These are phyloP conservation scores for Forbesichthys agassizii DNA, from an alignment of 2,113 vertebrate genomes.

Conservation along the genomic window DNA sequence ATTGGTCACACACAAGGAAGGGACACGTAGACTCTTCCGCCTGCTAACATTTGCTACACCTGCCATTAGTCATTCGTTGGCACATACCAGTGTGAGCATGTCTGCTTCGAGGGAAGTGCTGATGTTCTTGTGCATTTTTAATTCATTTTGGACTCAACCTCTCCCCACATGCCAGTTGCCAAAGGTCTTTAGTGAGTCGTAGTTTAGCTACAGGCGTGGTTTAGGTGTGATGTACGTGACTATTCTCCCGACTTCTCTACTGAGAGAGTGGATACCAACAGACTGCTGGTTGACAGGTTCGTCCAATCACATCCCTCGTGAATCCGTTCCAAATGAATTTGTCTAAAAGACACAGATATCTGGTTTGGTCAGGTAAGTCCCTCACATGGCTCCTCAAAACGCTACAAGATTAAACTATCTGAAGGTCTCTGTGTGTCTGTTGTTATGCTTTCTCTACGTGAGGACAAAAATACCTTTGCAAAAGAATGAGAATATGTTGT, in stretches of 20 bases:
- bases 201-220: too few relatives aligned
- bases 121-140: constrained; percentile 70
- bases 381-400: constrained; percentile 38
- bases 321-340: too few relatives aligned
- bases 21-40: too few relatives aligned
- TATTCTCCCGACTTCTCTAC: too few relatives aligned
- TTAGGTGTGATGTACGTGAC: too few relatives aligned
- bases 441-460: background rate
- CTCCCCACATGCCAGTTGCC: constrained; percentile 52
- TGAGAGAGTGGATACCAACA: too few relatives aligned
- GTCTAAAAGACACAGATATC: too few relatives aligned
- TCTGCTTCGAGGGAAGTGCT: constrained; percentile 51
- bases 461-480: background rate
- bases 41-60: too few relatives aligned
- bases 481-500: background rate
- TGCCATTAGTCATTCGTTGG: constrained; percentile 18
- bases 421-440: background rate
- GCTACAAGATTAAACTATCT: constrained; percentile 35
- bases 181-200: constrained; percentile 54
- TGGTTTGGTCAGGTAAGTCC: background rate
- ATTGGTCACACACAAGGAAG: too few relatives aligned
- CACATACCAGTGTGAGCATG: constrained; percentile 41
- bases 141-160: constrained; percentile 60
- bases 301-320: too few relatives aligned
- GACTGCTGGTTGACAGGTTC: too few relatives aligned